Conservation (phyloP, 2,888 invertebrate species). For the Eilema caniola region DNA sequence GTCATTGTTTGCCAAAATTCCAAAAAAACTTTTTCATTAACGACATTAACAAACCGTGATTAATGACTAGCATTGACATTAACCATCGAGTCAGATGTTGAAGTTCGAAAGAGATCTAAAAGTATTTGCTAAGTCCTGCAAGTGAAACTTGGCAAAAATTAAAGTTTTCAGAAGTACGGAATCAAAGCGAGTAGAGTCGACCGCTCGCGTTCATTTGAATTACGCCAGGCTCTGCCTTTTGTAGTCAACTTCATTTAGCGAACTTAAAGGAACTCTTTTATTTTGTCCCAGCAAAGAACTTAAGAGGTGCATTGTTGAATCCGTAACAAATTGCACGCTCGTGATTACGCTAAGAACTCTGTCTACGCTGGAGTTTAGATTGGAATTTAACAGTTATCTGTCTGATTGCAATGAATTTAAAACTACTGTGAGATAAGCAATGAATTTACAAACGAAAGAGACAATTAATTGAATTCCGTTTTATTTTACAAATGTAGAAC, state of each 20-base stretch:
- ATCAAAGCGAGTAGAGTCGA: slow-evolving; percentile 78
- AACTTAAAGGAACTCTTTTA: slow-evolving; percentile 82
- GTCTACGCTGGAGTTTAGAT: slow-evolving; percentile 68
- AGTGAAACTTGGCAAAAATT: slow-evolving; percentile 81
- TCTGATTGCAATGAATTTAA: slow-evolving; percentile 62
- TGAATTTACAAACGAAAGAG: slow-evolving; percentile 29
- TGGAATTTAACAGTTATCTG: slow-evolving; percentile 72
- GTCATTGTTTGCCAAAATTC: slow-evolving; percentile 29
- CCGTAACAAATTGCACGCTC: slow-evolving; percentile 83
- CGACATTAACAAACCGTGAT: slow-evolving; percentile 41
- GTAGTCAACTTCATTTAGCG: slow-evolving; percentile 85
- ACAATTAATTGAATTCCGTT: slow-evolving; percentile 29
- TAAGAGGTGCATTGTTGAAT: slow-evolving; percentile 86
- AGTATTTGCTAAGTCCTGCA: slow-evolving; percentile 75
- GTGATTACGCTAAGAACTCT: slow-evolving; percentile 80
- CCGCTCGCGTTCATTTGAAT: slow-evolving; percentile 81
- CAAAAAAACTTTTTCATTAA: slow-evolving; percentile 39
- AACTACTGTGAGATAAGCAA: slow-evolving; percentile 52
- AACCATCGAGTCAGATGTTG: slow-evolving; percentile 53
- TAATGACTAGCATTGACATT: slow-evolving; percentile 41
- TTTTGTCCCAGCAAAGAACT: slow-evolving; percentile 77
- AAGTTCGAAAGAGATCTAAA: slow-evolving; percentile 66
- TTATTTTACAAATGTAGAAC: neutral
- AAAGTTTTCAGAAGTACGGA: slow-evolving; percentile 79
- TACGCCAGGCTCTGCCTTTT: slow-evolving; percentile 81